Evolutionary conservation across 2,113 vertebrate genomes (phyloP).

Genomic region (Erpornis zantholeuca): DNA sequence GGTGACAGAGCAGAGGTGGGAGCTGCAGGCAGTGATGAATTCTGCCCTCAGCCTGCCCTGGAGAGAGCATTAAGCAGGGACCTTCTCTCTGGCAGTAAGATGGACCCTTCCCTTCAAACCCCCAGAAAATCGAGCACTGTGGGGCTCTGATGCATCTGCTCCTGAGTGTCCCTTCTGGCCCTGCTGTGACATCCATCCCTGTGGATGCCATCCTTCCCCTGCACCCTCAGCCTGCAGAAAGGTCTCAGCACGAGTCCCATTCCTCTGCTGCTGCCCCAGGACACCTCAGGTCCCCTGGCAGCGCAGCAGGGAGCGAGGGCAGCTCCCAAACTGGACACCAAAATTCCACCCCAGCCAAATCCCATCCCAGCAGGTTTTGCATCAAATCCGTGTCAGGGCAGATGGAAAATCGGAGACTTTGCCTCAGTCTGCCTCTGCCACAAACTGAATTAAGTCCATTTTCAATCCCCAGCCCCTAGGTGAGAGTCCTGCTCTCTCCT

Average conservation of each 20-base stretch:
- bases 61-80: background rate
- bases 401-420: background rate
- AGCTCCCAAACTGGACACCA: background rate
- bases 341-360: background rate
- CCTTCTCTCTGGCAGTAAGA: background rate
- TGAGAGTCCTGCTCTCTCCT: too few relatives aligned
- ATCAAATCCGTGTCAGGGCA: background rate
- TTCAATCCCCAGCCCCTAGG: background rate
- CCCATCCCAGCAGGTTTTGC: background rate
- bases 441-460: rapidly evolving
- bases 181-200: background rate
- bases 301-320: background rate
- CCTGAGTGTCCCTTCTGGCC: rapidly evolving
- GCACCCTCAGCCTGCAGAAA: background rate
- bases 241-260: too few relatives aligned
- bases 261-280: background rate
- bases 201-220: too few relatives aligned
- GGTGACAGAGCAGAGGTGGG: background rate
- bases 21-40: background rate
- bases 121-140: background rate
- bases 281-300: background rate
- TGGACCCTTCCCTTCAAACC: background rate
- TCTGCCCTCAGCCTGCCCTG: background rate
- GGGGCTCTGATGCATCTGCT: background rate
- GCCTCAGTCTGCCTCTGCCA: background rate